These are phyloP conservation scores for Tethea ocularis DNA, from an alignment of 2,888 invertebrate species.

Conservation along the genomic window DNA sequence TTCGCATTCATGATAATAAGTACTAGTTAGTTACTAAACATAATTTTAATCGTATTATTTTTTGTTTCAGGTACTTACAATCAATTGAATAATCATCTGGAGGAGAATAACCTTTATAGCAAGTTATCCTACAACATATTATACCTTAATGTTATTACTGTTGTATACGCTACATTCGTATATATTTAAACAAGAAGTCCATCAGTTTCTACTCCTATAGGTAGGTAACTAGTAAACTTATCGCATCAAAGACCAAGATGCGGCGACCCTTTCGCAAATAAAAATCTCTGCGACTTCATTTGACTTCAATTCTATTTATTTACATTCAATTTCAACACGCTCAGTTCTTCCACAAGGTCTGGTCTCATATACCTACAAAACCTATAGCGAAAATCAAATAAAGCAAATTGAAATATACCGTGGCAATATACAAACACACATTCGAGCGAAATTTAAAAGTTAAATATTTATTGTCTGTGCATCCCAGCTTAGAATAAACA, in stretches of 20 bases:
- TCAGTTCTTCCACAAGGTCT: background rate
- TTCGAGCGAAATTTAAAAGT: constrained; percentile 59
- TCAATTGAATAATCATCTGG: background rate
- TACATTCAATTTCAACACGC: background rate
- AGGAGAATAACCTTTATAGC: background rate
- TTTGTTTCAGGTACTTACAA: constrained; percentile 1
- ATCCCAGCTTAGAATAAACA: constrained; percentile 56
- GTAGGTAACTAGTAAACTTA: too few species aligned
- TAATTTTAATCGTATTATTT: background rate
- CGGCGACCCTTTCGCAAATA: background rate
- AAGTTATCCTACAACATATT: background rate
- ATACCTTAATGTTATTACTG: too few species aligned
- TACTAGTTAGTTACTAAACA: too few species aligned
- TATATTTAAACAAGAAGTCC: too few species aligned
- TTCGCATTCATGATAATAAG: too few species aligned
- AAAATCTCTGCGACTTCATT: background rate
- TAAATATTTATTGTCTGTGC: constrained; percentile 67
- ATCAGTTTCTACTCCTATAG: too few species aligned
- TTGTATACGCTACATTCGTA: too few species aligned
- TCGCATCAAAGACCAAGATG: background rate
- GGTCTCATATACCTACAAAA: too few species aligned
- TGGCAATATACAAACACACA: constrained; percentile 51
- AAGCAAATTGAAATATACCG: constrained; percentile 65
- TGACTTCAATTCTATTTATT: background rate
- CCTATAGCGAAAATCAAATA: constrained; percentile 66